Base-by-base conservation (phyloP, 1,140 invertebrate species). In the Leptinotarsa lineolata region DNA sequence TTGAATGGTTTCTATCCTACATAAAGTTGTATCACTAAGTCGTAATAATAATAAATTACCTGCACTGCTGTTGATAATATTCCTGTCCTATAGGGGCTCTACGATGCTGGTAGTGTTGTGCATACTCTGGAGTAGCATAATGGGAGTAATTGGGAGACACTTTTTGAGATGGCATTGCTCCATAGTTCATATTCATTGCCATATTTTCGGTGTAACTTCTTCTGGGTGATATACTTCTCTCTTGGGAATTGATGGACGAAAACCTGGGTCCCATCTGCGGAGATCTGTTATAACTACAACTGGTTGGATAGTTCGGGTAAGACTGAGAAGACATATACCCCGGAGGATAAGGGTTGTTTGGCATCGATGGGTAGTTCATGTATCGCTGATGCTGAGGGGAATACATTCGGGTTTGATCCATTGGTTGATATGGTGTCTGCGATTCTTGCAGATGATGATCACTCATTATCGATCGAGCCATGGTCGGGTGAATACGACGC, bases 71-170 rank as follows among this genome's bases (percentile, higher is more conserved):
- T 65, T 72, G 74, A 76, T 77, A 80, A 22, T 73, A 79, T 0
- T 80, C 76, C 68, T 81, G 78, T 15, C 59, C 30, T 20, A 74
- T 65, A 11, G 75, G 54, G 48, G 74, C 30, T 58, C 77, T 73
- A 24, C 81, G 70, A 45, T 83, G 82, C 63, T 84, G 83, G 65
- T 83, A 84, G 70, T 84, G 82, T 68, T 83, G 82, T 4, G 82
- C 77, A 68, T 84, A 84, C 58, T 83, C 82, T 1, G 78, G 73
- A 22, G 79, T 75, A 22, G 60, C 69, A 63, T 79, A 80, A 16
- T 79, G 77, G 11, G 72, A 65, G 48, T 80, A 78, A 22, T 68
- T 72, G 1, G 78, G 72, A 0, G 77, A 71, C 2, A 79, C 77
- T 71, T 77, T 80, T 54, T 76, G 76, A 12, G 77, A 74, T 18